These are phyloP conservation scores for Formicarius rufipectus DNA, from an alignment of 2,113 vertebrate species.

Conservation along the genomic window DNA sequence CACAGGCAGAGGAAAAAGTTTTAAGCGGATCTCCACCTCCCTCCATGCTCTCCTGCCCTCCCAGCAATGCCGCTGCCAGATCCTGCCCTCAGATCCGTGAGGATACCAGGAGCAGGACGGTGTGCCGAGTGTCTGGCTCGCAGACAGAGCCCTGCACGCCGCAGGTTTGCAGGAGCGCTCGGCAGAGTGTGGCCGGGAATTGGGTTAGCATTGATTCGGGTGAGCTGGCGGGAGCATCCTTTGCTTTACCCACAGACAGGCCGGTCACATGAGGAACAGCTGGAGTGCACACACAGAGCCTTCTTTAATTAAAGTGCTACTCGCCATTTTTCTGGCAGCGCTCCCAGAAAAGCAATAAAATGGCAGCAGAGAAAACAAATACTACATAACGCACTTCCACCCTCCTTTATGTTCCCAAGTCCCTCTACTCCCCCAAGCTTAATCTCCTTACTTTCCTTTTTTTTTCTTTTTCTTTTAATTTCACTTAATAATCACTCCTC, in stretches of 20 bases:
- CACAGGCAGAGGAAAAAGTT: background rate
- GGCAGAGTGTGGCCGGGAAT: background rate
- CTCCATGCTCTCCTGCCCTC: rapidly evolving
- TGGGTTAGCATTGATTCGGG: slow-evolving; percentile 13
- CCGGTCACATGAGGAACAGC: slow-evolving; percentile 58
- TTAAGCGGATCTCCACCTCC: background rate
- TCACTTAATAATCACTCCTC: slow-evolving; percentile 29
- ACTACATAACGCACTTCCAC: slow-evolving; percentile 23
- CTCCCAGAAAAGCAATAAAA: slow-evolving; percentile 65
- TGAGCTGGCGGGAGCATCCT: slow-evolving; percentile 4
- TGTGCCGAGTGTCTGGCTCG: rapidly evolving
- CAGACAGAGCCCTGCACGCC: background rate
- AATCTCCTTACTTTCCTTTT: background rate
- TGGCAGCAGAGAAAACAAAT: slow-evolving; percentile 63
- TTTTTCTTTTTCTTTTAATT: background rate
- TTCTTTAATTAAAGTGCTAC: slow-evolving; percentile 64
- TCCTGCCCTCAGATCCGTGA: background rate
- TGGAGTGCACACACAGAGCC: slow-evolving; percentile 52
- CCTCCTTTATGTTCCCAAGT: slow-evolving; percentile 18
- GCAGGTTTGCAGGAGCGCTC: background rate
- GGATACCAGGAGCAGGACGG: background rate
- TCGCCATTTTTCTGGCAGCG: slow-evolving; percentile 53
- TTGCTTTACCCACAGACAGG: slow-evolving; percentile 11
- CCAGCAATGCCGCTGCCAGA: background rate
- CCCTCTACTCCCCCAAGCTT: background rate